Percentiles rank a stretch among this genome's conserved stretches.
Evolutionary conservation across 2,888 invertebrate species (phyloP).

Genomic region (Leucania comma): DNA sequence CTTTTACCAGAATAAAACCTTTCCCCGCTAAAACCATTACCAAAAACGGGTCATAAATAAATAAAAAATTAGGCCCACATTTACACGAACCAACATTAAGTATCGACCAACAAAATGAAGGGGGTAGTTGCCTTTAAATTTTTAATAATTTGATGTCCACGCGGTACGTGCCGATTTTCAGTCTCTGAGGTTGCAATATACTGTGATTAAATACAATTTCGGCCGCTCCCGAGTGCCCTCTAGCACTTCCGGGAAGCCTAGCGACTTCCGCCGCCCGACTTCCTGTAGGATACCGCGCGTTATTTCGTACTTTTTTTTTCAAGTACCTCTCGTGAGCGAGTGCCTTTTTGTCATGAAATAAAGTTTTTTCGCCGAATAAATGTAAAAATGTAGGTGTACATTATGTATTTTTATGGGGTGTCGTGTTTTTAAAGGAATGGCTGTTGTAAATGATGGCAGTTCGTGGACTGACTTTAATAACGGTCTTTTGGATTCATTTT

Average conservation of each 20-base stretch:
- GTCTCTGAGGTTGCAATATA: conserved; percentile 74
- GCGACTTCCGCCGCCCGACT: conserved; percentile 85
- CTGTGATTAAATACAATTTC: conserved; percentile 88
- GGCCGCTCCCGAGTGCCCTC: conserved; percentile 83
- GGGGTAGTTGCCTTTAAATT: conserved; percentile 64
- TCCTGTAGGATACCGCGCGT: conserved; percentile 86
- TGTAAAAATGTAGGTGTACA: conserved; percentile 67
- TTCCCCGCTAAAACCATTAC: conserved; percentile 15
- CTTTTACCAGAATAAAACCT: neutral
- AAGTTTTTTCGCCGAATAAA: conserved; percentile 70
- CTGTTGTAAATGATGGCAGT: conserved; percentile 37
- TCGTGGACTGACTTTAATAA: conserved; percentile 31
- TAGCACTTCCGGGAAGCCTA: conserved; percentile 88
- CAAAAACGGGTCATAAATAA: conserved; percentile 44
- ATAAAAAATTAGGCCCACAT: conserved; percentile 56
- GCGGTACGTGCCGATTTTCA: conserved; percentile 65
- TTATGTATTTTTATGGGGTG: conserved; percentile 56
- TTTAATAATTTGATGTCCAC: conserved; percentile 75
- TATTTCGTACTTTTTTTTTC: conserved; percentile 85
- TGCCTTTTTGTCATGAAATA: conserved; percentile 82
- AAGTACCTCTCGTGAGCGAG: conserved; percentile 78
- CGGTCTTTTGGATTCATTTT: conserved; percentile 17
- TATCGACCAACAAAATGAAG: conserved; percentile 54
- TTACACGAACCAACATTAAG: conserved; percentile 48
- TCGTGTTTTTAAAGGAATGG: conserved; percentile 57